Percentiles rank a stretch among this genome's conserved stretches.
phyloP scores from a whole-genome alignment of 2,113 vertebrate species.

The Seriola aureovittata region DNA sequence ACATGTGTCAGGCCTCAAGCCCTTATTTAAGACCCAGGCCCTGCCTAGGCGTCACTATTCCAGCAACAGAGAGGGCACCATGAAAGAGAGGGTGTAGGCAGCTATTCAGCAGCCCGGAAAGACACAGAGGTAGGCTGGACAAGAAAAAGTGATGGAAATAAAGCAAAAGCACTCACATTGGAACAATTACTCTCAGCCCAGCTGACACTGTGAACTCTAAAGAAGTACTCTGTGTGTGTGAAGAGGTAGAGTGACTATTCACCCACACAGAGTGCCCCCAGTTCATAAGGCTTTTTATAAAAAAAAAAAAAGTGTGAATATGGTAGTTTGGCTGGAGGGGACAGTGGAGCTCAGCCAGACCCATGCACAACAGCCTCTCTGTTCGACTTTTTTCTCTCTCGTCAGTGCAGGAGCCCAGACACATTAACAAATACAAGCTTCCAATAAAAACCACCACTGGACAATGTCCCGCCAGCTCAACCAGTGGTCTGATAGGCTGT shows the following conservation, averaged over 20 bases:
- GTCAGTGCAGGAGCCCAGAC: conserved; percentile 70
- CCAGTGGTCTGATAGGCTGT: conserved; percentile 66
- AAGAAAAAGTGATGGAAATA: conserved; percentile 62
- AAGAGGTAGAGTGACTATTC: conserved; percentile 71
- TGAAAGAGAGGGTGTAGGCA: conserved; percentile 74
- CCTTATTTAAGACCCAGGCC: conserved; percentile 78
- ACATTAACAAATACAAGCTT: conserved; percentile 81
- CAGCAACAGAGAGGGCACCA: conserved; percentile 64
- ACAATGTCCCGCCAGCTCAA: conserved; percentile 64
- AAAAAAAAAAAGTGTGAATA: conserved; percentile 72
- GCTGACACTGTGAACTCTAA: conserved; percentile 63
- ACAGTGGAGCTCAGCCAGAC: conserved; percentile 78
- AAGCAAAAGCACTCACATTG: conserved; percentile 50
- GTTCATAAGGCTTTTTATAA: conserved; percentile 80
- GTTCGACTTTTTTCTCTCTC: conserved; percentile 64
- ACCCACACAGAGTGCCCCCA: conserved; percentile 72
- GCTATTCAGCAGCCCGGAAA: conserved; percentile 72
- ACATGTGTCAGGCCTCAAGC: conserved; percentile 79
- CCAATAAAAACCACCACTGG: conserved; percentile 78
- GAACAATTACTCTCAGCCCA: conserved; percentile 68
- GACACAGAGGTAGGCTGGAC: conserved; percentile 53
- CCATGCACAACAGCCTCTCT: conserved; percentile 80
- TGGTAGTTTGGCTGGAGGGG: conserved; percentile 77
- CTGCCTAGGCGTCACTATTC: conserved; percentile 70
- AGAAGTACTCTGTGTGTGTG: conserved; percentile 54